Conservation (phyloP, 1,140 invertebrate species). For the Cylas formicarius region DNA sequence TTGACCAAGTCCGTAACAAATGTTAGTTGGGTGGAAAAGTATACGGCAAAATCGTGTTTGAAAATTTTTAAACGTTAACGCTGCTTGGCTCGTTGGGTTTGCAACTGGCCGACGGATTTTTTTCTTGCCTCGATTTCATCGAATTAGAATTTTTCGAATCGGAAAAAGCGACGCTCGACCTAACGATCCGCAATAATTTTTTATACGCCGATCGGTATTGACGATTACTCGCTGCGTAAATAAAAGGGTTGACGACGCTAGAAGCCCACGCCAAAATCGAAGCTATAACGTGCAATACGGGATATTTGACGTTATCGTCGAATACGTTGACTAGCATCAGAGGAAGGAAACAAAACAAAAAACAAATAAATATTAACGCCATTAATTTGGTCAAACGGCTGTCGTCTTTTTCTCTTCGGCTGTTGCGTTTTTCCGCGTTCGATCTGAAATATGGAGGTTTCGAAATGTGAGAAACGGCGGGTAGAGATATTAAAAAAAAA, state of each 20-base stretch:
- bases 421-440: constrained; percentile 42
- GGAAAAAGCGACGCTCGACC: constrained; percentile 27
- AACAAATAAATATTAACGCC: constrained; percentile 78
- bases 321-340: constrained; percentile 80
- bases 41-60: too few species aligned
- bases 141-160: constrained; percentile 32
- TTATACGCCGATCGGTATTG: constrained; percentile 71
- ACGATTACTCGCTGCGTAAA: constrained; percentile 78
- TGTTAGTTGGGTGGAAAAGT: too few species aligned
- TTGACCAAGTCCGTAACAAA: too few species aligned
- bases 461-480: not conserved
- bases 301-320: constrained; percentile 61
- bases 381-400: constrained; percentile 74
- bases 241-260: constrained; percentile 78
- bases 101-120: constrained; percentile 26
- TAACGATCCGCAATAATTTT: constrained; percentile 49
- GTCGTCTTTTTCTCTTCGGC: constrained; percentile 58
- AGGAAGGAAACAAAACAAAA: constrained; percentile 75
- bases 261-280: constrained; percentile 81
- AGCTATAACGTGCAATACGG: constrained; percentile 68
- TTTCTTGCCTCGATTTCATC: constrained; percentile 22
- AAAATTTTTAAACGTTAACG: too few species aligned
- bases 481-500: constrained; percentile 3
- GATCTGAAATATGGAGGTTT: constrained; percentile 37
- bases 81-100: constrained; percentile 23